phyloP scores from a whole-genome alignment of 2,888 invertebrate genomes.

The Adela reaumurella region DNA sequence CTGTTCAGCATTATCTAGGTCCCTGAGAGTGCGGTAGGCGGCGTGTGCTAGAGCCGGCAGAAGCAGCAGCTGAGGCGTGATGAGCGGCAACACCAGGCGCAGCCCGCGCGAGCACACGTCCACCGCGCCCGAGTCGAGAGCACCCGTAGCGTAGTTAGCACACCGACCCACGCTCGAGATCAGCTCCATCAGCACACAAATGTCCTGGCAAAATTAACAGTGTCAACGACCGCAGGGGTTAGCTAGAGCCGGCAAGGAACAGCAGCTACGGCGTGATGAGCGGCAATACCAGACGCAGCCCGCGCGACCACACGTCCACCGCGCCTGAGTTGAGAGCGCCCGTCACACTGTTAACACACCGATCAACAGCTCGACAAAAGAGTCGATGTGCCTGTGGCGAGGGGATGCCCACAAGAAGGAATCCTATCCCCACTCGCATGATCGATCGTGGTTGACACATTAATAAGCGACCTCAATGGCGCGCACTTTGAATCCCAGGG shows the following conservation, averaged over 20 bases:
- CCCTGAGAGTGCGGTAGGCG: slow-evolving; percentile 39
- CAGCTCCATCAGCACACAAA: slow-evolving; percentile 76
- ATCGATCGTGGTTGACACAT: too few species aligned
- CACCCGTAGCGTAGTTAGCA: slow-evolving; percentile 10
- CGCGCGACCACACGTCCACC: slow-evolving; percentile 29
- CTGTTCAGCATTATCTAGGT: slow-evolving; percentile 29
- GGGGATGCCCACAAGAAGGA: neutral
- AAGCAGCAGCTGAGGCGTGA: slow-evolving; percentile 29
- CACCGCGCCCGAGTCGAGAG: slow-evolving; percentile 16
- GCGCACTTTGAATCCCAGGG: too few species aligned
- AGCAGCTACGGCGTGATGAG: slow-evolving; percentile 30
- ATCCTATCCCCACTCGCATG: too few species aligned
- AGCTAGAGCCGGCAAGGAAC: slow-evolving; percentile 22
- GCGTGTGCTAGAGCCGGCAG: slow-evolving; percentile 25
- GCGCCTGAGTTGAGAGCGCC: slow-evolving; percentile 15
- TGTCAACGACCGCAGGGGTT: slow-evolving; percentile 17
- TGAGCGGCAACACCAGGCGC: slow-evolving; percentile 30
- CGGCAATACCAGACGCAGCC: slow-evolving; percentile 34
- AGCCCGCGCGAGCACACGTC: slow-evolving; percentile 33
- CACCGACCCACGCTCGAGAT: slow-evolving; percentile 39
- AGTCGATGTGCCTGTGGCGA: too few species aligned
- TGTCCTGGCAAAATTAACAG: slow-evolving; percentile 56
- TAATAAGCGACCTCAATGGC: too few species aligned
- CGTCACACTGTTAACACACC: slow-evolving; percentile 16
- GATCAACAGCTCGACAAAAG: slow-evolving; percentile 22